phyloP scores from a whole-genome alignment of 1,140 invertebrate genomes.

The Drosophila asahinai region DNA sequence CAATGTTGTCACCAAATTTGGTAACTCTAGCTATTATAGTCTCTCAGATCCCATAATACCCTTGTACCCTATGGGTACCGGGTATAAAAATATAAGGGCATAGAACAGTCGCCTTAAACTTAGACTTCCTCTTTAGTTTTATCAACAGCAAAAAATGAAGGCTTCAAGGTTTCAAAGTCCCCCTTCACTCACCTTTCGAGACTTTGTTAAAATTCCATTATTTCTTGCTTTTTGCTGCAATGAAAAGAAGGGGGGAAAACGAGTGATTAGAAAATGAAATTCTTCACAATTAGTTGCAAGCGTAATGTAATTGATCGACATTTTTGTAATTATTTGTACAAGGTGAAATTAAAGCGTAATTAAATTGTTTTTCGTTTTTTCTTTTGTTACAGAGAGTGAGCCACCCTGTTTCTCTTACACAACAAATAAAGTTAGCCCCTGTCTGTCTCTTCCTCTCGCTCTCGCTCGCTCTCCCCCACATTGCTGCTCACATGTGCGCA shows the following conservation, averaged over 20 bases:
- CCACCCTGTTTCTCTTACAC: slow-evolving; percentile 73
- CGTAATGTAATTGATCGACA: slow-evolving; percentile 10
- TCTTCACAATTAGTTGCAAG: neutral
- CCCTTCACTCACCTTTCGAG: slow-evolving; percentile 63
- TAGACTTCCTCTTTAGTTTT: neutral
- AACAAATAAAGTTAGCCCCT: slow-evolving; percentile 65
- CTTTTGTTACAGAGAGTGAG: neutral
- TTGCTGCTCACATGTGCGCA: slow-evolving; percentile 73
- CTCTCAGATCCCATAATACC: no score
- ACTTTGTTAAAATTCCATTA: slow-evolving; percentile 79
- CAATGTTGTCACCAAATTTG: no score
- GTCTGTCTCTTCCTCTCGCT: slow-evolving; percentile 15
- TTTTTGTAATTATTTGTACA: slow-evolving; percentile 14
- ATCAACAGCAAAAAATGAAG: neutral
- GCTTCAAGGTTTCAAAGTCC: slow-evolving; percentile 43
- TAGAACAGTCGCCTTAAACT: neutral
- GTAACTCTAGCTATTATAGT: no score
- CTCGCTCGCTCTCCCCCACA: slow-evolving; percentile 31
- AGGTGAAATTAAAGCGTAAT: slow-evolving; percentile 33
- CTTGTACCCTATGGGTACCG: no score
- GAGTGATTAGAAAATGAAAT: slow-evolving; percentile 20
- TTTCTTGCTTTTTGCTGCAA: slow-evolving; percentile 68
- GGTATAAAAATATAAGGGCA: neutral
- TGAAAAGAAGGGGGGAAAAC: slow-evolving; percentile 40
- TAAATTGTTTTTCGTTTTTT: slow-evolving; percentile 16